Evolutionary conservation across 37 sponge, comb jelly and placozoan species (phyloP), one percentile per base, ranked within the genome.

Genomic region (Aplysina aerophoba): DNA sequence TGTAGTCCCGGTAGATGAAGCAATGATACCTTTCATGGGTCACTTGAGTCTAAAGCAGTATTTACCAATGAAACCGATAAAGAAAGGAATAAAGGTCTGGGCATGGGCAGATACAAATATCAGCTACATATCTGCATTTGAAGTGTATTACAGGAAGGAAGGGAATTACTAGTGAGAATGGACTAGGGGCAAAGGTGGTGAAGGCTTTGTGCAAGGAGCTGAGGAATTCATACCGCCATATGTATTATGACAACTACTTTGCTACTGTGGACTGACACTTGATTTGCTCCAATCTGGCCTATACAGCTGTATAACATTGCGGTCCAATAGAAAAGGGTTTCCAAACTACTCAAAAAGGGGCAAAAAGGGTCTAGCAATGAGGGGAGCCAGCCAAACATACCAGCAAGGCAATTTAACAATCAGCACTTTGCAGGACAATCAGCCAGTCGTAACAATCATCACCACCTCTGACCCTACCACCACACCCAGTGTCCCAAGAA

Each of bases 1-100:
- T n/a, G 75, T 83, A 25, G 35, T 66, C 0, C 27, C 75, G 0
- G 71, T 88, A 0, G 88, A 88, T 35, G 83, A 88, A 39, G 88
- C 88, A 3, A 88, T 88, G 83, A 58, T 58, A 58, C 59, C 59
- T 15, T 88, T 82, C 56, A 58, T 83, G 50, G 84, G 84, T 2
- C 73, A 83, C 4, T 88, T 83, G 11, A 50, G 68, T 0, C 67
- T 80, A 15, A 87, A 87, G 39, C 87, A 87, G 71, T 87, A 87
- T 53, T 40, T 80, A 19, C 87, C 81, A 2, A 38, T 59, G 65
- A 86, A 86, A 59, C 86, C 86, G 0, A 60, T 73, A 14, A 86
- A 78, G 80, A 55, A 80, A 0, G 86, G 86, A n/a, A 73, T 79
- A 35, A 86, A 86, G 79, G 86, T 79, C 35, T 87, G 88, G 88